A percentile compares a stretch with the other conserved stretches of the same genome.
Evolutionary conservation across 2,888 invertebrate species (phyloP).

Genomic region (Antitype chi): DNA sequence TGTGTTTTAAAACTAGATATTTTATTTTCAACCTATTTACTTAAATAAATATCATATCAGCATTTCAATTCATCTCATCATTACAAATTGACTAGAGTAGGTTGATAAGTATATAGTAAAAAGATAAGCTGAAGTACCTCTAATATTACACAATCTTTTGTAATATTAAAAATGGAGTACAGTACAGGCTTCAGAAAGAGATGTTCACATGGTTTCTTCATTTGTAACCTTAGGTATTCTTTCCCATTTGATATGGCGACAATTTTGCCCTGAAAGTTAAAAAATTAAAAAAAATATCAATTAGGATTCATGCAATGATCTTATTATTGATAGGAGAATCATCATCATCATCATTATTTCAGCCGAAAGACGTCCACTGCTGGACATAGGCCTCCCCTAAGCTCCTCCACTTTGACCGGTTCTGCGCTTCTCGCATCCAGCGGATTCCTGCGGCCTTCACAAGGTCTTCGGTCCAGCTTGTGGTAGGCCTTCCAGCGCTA

Average conservation of each 20-base stretch:
- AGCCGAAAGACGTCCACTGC: no score
- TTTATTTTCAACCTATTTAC: not conserved
- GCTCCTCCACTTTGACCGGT: no score
- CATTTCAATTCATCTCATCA: not conserved
- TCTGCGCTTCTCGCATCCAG: no score
- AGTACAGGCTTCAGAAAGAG: slow-evolving; percentile 24
- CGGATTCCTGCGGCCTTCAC: no score
- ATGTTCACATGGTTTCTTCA: slow-evolving; percentile 44
- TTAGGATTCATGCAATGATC: not conserved
- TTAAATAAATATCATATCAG: not conserved
- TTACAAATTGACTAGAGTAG: not conserved
- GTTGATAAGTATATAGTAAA: not conserved
- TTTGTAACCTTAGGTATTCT: slow-evolving; percentile 15
- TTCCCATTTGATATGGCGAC: slow-evolving; percentile 10
- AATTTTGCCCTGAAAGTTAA: slow-evolving; percentile 32
- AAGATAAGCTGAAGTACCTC: not conserved
- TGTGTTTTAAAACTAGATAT: no score
- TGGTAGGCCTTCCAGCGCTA: no score
- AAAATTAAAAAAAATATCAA: not conserved
- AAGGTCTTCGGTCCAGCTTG: no score
- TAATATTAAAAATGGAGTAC: slow-evolving; percentile 17
- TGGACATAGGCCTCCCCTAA: no score
- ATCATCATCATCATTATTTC: no score
- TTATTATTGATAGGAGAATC: no score
- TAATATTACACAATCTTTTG: slow-evolving; percentile 34